Percentiles rank a stretch among this genome's conserved stretches.
Conservation (phyloP, 1,140 invertebrate genomes). For the Homarus americanus region DNA sequence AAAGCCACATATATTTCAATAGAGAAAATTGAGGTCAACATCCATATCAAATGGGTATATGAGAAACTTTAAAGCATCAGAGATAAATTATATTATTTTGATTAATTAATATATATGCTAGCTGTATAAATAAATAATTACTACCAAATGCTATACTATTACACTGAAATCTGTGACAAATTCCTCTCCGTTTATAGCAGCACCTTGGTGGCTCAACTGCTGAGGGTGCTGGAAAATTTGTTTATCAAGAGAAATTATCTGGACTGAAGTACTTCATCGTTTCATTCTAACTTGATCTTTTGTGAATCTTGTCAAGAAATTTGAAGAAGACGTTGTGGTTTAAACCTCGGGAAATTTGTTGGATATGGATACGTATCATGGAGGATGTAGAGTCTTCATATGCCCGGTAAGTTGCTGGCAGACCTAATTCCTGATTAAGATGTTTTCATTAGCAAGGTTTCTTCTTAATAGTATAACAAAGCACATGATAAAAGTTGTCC, state of each 20-base stretch:
- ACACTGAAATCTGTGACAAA: not conserved
- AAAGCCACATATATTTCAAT: too few relatives aligned
- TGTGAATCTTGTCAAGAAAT: conserved; percentile 89
- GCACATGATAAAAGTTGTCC: too few relatives aligned
- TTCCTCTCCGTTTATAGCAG: not conserved
- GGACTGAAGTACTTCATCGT: not conserved
- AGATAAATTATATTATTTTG: not conserved
- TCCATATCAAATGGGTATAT: too few relatives aligned
- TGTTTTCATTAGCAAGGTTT: not conserved
- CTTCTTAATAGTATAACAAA: too few relatives aligned
- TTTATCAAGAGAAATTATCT: not conserved
- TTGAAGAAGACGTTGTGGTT: conserved; percentile 90
- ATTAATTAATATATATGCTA: not conserved
- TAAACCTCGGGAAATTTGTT: conserved; percentile 89
- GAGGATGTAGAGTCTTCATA: conserved; percentile 73
- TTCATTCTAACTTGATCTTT: conserved; percentile 74
- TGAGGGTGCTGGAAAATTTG: not conserved
- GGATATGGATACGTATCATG: conserved; percentile 82
- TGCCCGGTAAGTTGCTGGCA: conserved; percentile 71
- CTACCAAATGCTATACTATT: not conserved
- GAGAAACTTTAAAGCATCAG: too few relatives aligned
- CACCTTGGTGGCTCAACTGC: not conserved
- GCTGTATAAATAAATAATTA: not conserved
- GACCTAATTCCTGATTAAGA: conserved; percentile 63
- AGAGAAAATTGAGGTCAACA: too few relatives aligned